phyloP scores from a whole-genome alignment of 1,140 invertebrate species.

The Solenopsis invicta region DNA sequence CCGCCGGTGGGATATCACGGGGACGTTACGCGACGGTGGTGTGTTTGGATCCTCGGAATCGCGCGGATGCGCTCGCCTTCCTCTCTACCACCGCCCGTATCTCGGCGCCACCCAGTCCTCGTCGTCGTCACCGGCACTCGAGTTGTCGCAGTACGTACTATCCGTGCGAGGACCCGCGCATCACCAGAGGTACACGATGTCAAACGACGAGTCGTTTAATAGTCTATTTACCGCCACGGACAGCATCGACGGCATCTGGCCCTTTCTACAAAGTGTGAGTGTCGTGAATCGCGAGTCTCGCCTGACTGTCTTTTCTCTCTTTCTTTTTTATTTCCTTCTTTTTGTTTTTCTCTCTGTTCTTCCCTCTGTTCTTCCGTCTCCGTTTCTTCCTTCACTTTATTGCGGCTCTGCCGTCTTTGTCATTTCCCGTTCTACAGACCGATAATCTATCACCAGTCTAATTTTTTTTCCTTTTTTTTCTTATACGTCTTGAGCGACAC shows the following conservation, averaged over 20 bases:
- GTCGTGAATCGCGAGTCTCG: slow-evolving; percentile 74
- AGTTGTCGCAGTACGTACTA: neutral
- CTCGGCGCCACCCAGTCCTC: neutral
- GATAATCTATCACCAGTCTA: neutral
- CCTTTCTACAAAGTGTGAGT: slow-evolving; percentile 83
- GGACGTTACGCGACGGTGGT: neutral
- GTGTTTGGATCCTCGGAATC: neutral
- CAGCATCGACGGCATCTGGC: slow-evolving; percentile 83
- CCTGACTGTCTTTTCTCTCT: neutral
- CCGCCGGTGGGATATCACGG: neutral
- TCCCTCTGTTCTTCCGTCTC: neutral
- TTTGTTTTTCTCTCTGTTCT: neutral
- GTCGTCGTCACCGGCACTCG: neutral
- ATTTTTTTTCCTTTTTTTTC: neutral
- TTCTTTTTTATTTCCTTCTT: neutral
- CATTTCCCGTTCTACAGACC: neutral
- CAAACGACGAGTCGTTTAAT: slow-evolving; percentile 45
- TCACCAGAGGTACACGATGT: slow-evolving; percentile 48
- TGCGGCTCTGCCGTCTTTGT: neutral
- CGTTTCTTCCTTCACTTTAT: neutral
- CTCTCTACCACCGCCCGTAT: neutral
- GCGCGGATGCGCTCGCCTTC: slow-evolving; percentile 32
- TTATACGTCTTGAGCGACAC: neutral
- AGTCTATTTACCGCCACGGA: slow-evolving; percentile 75
- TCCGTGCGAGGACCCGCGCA: neutral